Base-by-base conservation (phyloP, 2,113 vertebrate species). In the Perca fluviatilis region DNA sequence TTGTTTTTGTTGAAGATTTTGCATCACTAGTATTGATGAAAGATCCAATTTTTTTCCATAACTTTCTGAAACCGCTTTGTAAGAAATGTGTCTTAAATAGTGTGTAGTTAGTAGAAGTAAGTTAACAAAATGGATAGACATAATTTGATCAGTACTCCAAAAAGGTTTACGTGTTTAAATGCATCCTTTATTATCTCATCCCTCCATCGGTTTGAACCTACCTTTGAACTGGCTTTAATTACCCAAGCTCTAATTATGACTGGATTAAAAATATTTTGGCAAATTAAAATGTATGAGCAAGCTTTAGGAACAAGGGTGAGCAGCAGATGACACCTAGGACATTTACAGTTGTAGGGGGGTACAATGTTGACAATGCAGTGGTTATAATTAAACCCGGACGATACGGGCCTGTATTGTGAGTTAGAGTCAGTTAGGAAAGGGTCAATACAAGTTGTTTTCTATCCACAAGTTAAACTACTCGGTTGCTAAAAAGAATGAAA, bases 351-450 rank as follows among this genome's bases (percentile, higher is more conserved):
- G 15, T 46, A 12, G 33, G 1, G 25, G 65, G n/a, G 56, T 40
- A 13, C 78, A 71, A 74, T 82, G 74, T 84, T 82, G 64, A 82
- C 49, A 81, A 56, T 30, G 14, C 6, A 46, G 40, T 49, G 25
- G 30, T 65, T 69, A 30, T 56, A 77, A 66, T 33, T 33, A 33
- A 33, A 82, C 71, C 84, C 78, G n/a, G 64, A 67, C 72, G 43
- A 86, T 58, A 84, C 47, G 70, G 70, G 67, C 77, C 79, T 66
- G 70, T 84, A 68, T 71, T 87, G 43, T 81, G 82, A 80, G 63
- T 80, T 63, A 72, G 47, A 66, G 18, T 65, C 68, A 62, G 2
- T 62, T n/a, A 40, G 14, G 18, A 19, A 61, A 33, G 60, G 36
- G 58, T 84, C 30, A 83, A 49, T 46, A 64, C 6, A 69, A 77